Conservation (phyloP, 92 coral and sea anemone genomes). For the Zoanthus sociatus region DNA sequence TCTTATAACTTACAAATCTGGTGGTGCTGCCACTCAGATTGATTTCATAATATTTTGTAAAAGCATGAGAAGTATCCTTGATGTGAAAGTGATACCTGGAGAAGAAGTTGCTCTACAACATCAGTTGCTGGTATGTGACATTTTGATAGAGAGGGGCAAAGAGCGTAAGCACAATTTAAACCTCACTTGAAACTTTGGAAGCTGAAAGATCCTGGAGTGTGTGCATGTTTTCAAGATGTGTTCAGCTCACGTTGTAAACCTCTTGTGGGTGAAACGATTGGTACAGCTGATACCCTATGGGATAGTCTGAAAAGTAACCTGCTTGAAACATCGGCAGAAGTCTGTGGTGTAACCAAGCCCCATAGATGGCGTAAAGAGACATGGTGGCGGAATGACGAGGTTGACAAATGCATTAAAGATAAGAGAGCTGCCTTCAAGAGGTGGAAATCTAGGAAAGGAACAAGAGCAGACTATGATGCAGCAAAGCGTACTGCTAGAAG, state of each 20-base stretch:
- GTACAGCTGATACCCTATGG: slow-evolving; percentile 34
- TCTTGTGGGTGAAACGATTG: background rate
- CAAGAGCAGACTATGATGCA: slow-evolving; percentile 11
- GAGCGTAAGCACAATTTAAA: background rate
- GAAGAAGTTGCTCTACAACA: slow-evolving; percentile 51
- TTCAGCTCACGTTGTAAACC: background rate
- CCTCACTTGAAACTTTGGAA: no score
- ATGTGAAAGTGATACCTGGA: slow-evolving; percentile 8
- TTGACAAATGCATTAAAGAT: slow-evolving; percentile 34
- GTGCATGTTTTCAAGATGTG: slow-evolving; percentile 9
- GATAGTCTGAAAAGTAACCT: slow-evolving; percentile 22
- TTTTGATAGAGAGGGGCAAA: background rate
- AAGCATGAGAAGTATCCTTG: no score
- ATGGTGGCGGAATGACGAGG: slow-evolving; percentile 64
- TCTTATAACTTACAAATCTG: slow-evolving; percentile 23
- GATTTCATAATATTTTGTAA: no score
- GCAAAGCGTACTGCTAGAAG: slow-evolving; percentile 43
- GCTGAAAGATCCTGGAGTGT: slow-evolving; percentile 37
- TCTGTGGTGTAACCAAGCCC: slow-evolving; percentile 51
- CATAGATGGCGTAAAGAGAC: slow-evolving; percentile 39
- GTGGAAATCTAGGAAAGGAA: slow-evolving; percentile 47
- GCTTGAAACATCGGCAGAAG: slow-evolving; percentile 21
- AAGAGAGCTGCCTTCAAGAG: slow-evolving; percentile 46
- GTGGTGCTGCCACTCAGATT: no score
- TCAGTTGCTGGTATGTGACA: background rate